Percentiles rank a stretch among this genome's conserved stretches.
These are phyloP conservation scores for Scaptodrosophila lebanonensis DNA, from an alignment of 1,140 invertebrate species.

Conservation along the genomic window DNA sequence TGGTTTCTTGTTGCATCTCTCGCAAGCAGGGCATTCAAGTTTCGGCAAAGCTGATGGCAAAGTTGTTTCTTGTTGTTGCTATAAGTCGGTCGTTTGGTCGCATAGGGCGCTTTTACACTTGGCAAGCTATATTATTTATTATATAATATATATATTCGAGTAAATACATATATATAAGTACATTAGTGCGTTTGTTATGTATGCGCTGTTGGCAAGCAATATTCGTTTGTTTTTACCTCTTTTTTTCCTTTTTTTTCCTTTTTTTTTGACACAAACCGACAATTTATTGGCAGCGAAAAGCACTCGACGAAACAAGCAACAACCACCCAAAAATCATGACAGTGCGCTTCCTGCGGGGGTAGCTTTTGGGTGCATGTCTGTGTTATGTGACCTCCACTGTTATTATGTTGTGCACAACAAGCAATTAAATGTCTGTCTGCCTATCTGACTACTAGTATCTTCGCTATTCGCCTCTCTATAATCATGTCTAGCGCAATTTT, in stretches of 20 bases:
- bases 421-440: slow-evolving; percentile 58
- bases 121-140: slow-evolving; percentile 63
- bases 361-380: slow-evolving; percentile 22
- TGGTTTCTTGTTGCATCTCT: no score
- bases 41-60: no score
- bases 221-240: slow-evolving; percentile 49
- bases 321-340: slow-evolving; percentile 34
- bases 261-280: slow-evolving; percentile 4
- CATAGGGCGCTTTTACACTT: slow-evolving; percentile 41
- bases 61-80: slow-evolving; percentile 25
- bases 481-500: neutral
- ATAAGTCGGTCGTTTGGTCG: slow-evolving; percentile 59
- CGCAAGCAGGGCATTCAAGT: no score
- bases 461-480: no score
- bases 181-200: slow-evolving; percentile 67
- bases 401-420: slow-evolving; percentile 74
- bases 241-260: slow-evolving; percentile 22
- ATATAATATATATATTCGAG: slow-evolving; percentile 58
- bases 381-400: slow-evolving; percentile 68
- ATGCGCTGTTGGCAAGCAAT: slow-evolving; percentile 60
- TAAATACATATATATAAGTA: neutral
- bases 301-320: slow-evolving; percentile 51
- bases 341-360: neutral
- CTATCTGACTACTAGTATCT: slow-evolving; percentile 11
- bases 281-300: slow-evolving; percentile 64